Evolutionary conservation across 1,140 invertebrate species (phyloP).

Genomic region (Potamilus streckersoni): DNA sequence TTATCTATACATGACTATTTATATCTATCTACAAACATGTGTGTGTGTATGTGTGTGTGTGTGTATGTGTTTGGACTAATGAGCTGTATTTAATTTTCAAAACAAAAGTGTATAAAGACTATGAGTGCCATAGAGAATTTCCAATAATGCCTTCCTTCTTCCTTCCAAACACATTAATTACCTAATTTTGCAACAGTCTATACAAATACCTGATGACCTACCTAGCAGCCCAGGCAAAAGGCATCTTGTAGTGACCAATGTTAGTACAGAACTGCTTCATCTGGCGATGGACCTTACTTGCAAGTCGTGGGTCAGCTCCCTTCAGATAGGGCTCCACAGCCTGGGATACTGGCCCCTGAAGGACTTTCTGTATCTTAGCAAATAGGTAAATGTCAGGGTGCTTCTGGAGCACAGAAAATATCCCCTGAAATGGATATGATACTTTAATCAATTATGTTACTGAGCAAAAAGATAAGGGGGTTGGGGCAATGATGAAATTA

Average conservation of each 20-base stretch:
- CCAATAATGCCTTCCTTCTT: no score
- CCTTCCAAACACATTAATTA: no score
- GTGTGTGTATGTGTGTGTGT: no score
- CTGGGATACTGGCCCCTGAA: slow-evolving; percentile 89
- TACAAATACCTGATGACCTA: slow-evolving; percentile 31
- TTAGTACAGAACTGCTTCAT: slow-evolving; percentile 84
- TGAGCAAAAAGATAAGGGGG: no score
- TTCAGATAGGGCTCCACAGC: slow-evolving; percentile 91
- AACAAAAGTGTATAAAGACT: no score
- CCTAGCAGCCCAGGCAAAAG: slow-evolving; percentile 93
- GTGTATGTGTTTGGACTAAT: no score
- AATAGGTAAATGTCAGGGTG: slow-evolving; percentile 84
- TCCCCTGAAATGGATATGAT: slow-evolving; percentile 72
- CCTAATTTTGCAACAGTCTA: no score
- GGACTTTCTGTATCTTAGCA: slow-evolving; percentile 90
- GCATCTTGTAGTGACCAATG: slow-evolving; percentile 92
- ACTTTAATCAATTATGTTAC: background rate
- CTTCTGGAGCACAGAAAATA: slow-evolving; percentile 67
- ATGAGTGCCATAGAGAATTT: no score
- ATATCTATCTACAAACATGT: no score
- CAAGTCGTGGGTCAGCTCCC: slow-evolving; percentile 77
- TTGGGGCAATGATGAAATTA: no score
- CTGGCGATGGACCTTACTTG: slow-evolving; percentile 85
- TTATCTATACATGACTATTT: no score
- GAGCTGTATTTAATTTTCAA: no score